Base-by-base conservation (phyloP, 2,113 vertebrate species). In the Agelaius phoeniceus region DNA sequence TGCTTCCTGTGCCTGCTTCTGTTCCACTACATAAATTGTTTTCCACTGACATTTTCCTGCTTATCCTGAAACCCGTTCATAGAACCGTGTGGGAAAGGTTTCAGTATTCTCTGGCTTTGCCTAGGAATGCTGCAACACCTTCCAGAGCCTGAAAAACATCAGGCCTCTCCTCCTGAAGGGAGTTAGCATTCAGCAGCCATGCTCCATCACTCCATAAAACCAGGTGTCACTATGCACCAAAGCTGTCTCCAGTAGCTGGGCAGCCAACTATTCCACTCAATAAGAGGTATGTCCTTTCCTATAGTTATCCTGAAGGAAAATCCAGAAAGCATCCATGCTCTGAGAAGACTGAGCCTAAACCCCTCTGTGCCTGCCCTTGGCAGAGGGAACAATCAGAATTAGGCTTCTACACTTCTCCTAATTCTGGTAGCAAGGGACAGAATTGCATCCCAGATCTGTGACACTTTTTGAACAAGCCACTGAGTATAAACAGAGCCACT, bases 391-490 rank as follows among this genome's bases (percentile, higher is more conserved):
- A 21, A 55, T 20, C 43, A 57, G 48, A 51, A 30, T 63, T 71
- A 28, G 41, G 7, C 22, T 65, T 54, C 30, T 35, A 26, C 9
- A 5, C 9, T 55, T 72, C 48, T 74, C 30, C 51, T 41, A 24
- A 35, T 55, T 84, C 59, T 31, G 59, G 39, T 33, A 77, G 26
- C 14, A 27, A 59, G 28, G 39, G 13, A n/a, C 39, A 73, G n/a
- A 87, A 59, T 4, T 41, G 35, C 44, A 81, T 23, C 13, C 19
- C 59, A 90, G 23, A 37, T 19, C 49, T 18, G 35, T 16, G 30
- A 37, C 0, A 3, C 22, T 41, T 2, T 22, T 41, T 3, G 3
- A 46, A 26, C 8, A 59, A 31, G 37, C 22, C 61, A 77, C 7
- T 1, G 4, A 33, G 30, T 18, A 26, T 30, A 39, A 79, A 59